These are phyloP conservation scores for Apamea anceps DNA, from an alignment of 2,888 invertebrate species.

Conservation along the genomic window DNA sequence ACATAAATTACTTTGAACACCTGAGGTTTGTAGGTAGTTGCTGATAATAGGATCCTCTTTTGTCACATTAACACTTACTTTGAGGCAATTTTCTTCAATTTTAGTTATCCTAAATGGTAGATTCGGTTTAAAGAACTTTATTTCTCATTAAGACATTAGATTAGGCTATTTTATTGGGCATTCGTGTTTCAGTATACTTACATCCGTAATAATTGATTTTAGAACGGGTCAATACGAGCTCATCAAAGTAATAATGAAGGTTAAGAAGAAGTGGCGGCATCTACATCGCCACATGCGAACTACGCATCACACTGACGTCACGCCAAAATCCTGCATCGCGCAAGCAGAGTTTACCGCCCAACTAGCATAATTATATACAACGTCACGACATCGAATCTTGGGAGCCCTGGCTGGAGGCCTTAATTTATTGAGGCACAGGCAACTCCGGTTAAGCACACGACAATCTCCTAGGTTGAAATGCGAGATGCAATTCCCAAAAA, in stretches of 20 bases:
- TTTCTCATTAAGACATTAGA: too few relatives aligned
- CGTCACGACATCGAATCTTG: too few relatives aligned
- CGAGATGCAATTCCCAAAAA: too few relatives aligned
- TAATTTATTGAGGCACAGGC: too few relatives aligned
- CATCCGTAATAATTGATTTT: not conserved
- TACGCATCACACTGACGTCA: not conserved
- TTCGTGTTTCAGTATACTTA: not conserved
- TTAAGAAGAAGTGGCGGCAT: not conserved
- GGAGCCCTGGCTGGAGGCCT: too few relatives aligned
- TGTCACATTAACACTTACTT: not conserved
- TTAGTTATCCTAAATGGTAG: not conserved
- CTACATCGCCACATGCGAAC: not conserved
- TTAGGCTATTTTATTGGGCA: too few relatives aligned
- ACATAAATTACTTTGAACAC: conserved; percentile 52
- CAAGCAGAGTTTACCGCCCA: not conserved
- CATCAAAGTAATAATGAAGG: not conserved
- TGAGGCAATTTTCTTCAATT: not conserved
- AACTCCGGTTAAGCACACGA: too few relatives aligned
- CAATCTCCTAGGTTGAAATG: too few relatives aligned
- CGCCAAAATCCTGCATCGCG: not conserved
- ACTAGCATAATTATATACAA: too few relatives aligned
- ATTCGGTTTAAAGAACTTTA: too few relatives aligned
- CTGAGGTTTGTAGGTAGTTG: conserved; percentile 16
- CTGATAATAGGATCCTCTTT: conserved; percentile 14
- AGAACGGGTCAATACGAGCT: not conserved